Conservation (phyloP, 2,888 invertebrate genomes). For the Cryptosula pallasiana region DNA sequence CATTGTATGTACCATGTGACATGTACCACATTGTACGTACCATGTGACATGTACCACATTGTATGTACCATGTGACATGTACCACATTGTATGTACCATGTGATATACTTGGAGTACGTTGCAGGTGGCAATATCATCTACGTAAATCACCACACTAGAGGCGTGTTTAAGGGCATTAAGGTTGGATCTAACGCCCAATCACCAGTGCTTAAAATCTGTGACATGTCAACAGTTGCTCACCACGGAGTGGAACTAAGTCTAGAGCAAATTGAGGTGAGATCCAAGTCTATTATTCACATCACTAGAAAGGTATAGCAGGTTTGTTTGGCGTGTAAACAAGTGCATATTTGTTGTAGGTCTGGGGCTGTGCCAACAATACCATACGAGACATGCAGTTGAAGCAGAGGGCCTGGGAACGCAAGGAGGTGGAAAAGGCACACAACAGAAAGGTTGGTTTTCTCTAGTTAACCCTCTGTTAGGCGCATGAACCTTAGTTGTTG, state of each 20-base stretch:
- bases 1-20: neutral
- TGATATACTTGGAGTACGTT: neutral
- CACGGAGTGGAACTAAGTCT: conserved; percentile 4
- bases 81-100: neutral
- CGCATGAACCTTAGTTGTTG: too few relatives aligned
- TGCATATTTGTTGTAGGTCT: conserved; percentile 19
- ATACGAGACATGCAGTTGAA: conserved; percentile 20
- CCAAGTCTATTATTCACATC: too few relatives aligned
- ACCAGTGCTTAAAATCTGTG: conserved; percentile 6
- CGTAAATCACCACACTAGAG: conserved; percentile 16
- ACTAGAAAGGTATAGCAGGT: too few relatives aligned
- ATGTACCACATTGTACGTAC: neutral
- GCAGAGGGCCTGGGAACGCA: conserved; percentile 23
- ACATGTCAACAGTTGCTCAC: conserved; percentile 17
- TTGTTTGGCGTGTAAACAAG: too few relatives aligned
- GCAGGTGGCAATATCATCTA: conserved; percentile 5
- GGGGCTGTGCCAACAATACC: conserved; percentile 22
- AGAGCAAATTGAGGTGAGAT: conserved; percentile 22
- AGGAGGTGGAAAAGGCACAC: conserved; percentile 18
- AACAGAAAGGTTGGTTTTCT: conserved; percentile 20
- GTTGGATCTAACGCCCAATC: neutral
- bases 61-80: neutral
- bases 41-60: neutral
- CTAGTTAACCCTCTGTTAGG: neutral
- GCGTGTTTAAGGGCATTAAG: conserved; percentile 16